Evolutionary conservation across 2,888 invertebrate species (phyloP).

Genomic region (Apamea epomidion): DNA sequence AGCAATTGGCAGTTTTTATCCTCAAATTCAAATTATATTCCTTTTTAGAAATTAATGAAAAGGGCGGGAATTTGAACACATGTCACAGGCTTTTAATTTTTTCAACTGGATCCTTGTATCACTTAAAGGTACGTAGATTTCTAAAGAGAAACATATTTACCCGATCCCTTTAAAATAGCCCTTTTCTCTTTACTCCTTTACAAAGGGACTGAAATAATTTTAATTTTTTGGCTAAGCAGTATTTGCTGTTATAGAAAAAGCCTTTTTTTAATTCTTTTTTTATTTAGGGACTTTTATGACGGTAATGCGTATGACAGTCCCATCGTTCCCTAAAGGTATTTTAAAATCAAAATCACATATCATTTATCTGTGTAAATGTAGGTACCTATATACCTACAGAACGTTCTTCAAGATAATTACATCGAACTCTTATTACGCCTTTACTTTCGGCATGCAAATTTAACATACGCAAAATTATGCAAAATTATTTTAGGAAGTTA

Average conservation of each 20-base stretch:
- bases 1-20: no score
- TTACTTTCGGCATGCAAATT: not conserved
- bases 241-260: not conserved
- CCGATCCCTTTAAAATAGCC: constrained; percentile 36
- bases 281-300: no score
- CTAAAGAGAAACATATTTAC: constrained; percentile 34
- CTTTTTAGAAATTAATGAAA: constrained; percentile 11
- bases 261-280: not conserved
- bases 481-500: not conserved
- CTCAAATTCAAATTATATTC: not conserved
- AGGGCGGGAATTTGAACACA: constrained; percentile 4
- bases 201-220: constrained; percentile 17
- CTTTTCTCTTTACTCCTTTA: constrained; percentile 20
- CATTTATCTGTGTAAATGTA: not conserved
- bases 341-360: not conserved
- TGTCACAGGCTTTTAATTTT: constrained; percentile 11
- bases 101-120: not conserved
- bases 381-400: not conserved
- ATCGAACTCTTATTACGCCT: not conserved
- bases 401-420: not conserved
- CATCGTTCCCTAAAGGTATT: not conserved
- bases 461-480: not conserved
- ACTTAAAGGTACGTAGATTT: constrained; percentile 24
- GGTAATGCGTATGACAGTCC: no score
- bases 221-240: constrained; percentile 24